Evolutionary conservation across 1,140 invertebrate genomes (phyloP).

Genomic region (Sesamia nonagrioides): DNA sequence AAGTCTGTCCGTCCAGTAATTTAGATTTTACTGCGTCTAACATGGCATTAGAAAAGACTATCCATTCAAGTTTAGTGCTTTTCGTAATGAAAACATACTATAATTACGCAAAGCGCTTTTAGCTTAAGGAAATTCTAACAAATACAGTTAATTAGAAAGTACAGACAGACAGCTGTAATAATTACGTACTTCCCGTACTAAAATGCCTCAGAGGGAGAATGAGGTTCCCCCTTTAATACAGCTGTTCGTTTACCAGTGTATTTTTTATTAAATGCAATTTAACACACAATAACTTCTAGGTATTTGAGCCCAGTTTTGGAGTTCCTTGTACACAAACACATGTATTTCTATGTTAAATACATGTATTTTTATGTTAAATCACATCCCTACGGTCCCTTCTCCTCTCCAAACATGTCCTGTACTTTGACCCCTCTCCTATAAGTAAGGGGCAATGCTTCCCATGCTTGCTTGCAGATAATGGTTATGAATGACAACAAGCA

Average conservation of each 20-base stretch:
- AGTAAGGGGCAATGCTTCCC: slow-evolving; percentile 24
- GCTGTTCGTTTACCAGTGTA: background rate
- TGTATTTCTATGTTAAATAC: background rate
- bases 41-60: slow-evolving; percentile 4
- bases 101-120: background rate
- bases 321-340: background rate
- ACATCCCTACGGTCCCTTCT: background rate
- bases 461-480: slow-evolving; percentile 31
- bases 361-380: background rate
- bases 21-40: slow-evolving; percentile 24
- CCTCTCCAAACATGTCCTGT: background rate
- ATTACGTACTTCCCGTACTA: background rate
- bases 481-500: slow-evolving; percentile 42
- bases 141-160: background rate
- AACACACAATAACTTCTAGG: slow-evolving; percentile 8
- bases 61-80: slow-evolving; percentile 16
- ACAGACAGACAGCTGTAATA: background rate
- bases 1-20: slow-evolving; percentile 4
- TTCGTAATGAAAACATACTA: slow-evolving; percentile 4
- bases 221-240: background rate
- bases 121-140: background rate
- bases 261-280: background rate
- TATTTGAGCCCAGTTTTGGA: no score
- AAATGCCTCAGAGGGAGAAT: background rate
- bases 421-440: background rate